phyloP scores from a whole-genome alignment of 2,888 invertebrate genomes.

The Ectemnius cavifrons region DNA sequence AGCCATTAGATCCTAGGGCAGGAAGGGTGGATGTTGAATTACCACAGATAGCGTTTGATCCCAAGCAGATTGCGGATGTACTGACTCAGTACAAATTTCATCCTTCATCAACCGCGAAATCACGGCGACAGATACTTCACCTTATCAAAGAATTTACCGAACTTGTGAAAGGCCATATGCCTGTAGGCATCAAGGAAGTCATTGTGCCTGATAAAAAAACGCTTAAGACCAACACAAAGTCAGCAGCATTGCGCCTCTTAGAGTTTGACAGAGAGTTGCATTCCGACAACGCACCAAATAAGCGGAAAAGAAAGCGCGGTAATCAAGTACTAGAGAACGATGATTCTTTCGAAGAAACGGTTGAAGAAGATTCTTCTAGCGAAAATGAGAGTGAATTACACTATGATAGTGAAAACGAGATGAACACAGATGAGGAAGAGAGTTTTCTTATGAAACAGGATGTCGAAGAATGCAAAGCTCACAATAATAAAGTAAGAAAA shows the following conservation, averaged over 20 bases:
- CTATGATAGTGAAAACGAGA: conserved; percentile 1
- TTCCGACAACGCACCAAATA: conserved; percentile 62
- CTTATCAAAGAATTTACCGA: conserved; percentile 81
- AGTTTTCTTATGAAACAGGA: not conserved
- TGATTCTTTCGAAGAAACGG: not conserved
- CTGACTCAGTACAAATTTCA: conserved; percentile 79
- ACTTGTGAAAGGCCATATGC: conserved; percentile 83
- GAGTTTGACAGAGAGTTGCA: conserved; percentile 80
- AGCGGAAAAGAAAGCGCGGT: conserved; percentile 60
- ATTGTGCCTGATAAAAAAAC: conserved; percentile 70
- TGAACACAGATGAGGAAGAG: not conserved
- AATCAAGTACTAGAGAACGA: conserved; percentile 32
- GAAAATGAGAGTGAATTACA: conserved; percentile 28
- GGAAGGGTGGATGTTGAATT: conserved; percentile 88
- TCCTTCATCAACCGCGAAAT: conserved; percentile 79
- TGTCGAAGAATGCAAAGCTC: not conserved
- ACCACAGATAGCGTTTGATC: conserved; percentile 84
- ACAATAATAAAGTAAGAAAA: too few species aligned
- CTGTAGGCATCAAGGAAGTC: conserved; percentile 82
- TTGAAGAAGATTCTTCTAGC: not conserved
- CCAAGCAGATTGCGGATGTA: conserved; percentile 80
- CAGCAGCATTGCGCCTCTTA: conserved; percentile 76
- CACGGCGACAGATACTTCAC: conserved; percentile 80
- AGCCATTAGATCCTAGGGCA: conserved; percentile 86
- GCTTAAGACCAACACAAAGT: conserved; percentile 69